A percentile compares a stretch with the other conserved stretches of the same genome.
Evolutionary conservation across 2,888 invertebrate species (phyloP).

Genomic region (Nebria salina): DNA sequence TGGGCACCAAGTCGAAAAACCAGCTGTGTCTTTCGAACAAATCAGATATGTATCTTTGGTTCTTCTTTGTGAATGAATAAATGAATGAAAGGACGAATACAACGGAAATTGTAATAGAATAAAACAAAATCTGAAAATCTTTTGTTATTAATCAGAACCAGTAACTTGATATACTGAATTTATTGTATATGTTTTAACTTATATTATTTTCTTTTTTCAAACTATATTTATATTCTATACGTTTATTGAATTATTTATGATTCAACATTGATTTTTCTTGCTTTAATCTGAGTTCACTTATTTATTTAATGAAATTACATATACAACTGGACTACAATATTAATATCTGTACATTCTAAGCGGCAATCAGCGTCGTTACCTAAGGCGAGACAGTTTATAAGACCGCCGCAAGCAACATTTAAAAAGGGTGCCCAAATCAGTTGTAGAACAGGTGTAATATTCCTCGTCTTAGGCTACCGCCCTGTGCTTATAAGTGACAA

Average conservation of each 20-base stretch:
- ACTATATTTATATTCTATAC: neutral
- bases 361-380: no score
- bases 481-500: no score
- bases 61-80: slow-evolving; percentile 24
- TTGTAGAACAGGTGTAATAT: no score
- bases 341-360: neutral
- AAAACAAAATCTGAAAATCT: slow-evolving; percentile 8
- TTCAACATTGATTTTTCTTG: slow-evolving; percentile 11
- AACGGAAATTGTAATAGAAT: neutral
- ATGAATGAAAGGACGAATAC: slow-evolving; percentile 26
- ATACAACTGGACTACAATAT: neutral
- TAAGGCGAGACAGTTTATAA: no score
- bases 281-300: neutral
- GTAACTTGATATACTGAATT: slow-evolving; percentile 6
- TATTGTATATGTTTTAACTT: slow-evolving; percentile 14
- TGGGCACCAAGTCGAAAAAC: neutral
- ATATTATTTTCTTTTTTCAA: slow-evolving; percentile 22
- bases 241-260: slow-evolving; percentile 33
- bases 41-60: slow-evolving; percentile 40
- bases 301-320: neutral
- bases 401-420: neutral
- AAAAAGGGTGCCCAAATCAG: neutral
- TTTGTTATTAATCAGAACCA: slow-evolving; percentile 34
- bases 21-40: neutral
- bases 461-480: no score